Evolutionary conservation across 2,888 invertebrate species (phyloP).

Genomic region (Epinotia ramella): DNA sequence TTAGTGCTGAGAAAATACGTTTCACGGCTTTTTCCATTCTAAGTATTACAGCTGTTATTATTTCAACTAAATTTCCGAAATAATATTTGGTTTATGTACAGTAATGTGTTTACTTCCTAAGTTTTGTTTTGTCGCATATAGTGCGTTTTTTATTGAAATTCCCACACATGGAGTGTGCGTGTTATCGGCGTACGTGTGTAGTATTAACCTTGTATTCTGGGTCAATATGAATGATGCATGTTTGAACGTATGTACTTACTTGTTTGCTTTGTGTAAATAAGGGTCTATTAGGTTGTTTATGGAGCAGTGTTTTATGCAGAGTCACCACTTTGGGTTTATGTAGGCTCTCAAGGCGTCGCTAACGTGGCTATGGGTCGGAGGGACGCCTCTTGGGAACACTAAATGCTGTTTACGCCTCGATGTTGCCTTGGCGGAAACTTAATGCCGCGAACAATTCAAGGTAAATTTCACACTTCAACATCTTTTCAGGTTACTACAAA

Average conservation of each 20-base stretch:
- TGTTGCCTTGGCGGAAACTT: constrained; percentile 10
- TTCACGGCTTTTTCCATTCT: background rate
- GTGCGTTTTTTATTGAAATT: background rate
- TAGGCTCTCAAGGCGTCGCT: constrained; percentile 35
- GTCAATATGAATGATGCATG: constrained; percentile 42
- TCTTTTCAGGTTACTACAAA: no score
- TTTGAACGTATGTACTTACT: constrained; percentile 26
- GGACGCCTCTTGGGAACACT: constrained; percentile 37
- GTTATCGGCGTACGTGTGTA: constrained; percentile 23
- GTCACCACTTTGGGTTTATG: constrained; percentile 39
- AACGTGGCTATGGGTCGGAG: constrained; percentile 23
- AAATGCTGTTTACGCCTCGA: constrained; percentile 33
- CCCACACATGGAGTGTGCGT: constrained; percentile 1
- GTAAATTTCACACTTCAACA: background rate
- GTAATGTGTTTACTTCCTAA: background rate
- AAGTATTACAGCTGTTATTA: background rate
- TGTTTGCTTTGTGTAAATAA: constrained; percentile 31
- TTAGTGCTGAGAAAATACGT: background rate
- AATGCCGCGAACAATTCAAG: constrained; percentile 5
- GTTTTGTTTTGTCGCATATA: background rate
- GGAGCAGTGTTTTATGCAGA: constrained; percentile 40
- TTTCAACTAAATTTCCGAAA: background rate
- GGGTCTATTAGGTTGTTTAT: constrained; percentile 36
- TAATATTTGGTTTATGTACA: background rate
- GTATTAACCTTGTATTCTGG: constrained; percentile 39